phyloP scores from a whole-genome alignment of 2,888 invertebrate genomes.

The Crossocerus cetratus region DNA sequence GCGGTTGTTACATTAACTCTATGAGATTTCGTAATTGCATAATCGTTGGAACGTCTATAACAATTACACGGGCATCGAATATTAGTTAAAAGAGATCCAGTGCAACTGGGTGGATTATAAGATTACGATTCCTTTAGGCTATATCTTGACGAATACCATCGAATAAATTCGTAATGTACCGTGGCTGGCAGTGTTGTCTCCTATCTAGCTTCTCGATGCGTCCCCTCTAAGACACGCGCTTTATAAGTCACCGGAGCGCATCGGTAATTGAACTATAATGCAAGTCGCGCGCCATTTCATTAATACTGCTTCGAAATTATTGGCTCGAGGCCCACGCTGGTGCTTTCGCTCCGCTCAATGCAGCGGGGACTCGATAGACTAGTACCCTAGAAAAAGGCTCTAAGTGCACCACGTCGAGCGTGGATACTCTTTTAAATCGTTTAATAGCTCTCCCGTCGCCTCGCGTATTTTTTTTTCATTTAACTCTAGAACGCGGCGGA shows the following conservation, averaged over 20 bases:
- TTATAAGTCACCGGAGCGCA: not conserved
- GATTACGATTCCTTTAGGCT: constrained; percentile 52
- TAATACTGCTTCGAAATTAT: too few relatives aligned
- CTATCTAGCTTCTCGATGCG: constrained; percentile 57
- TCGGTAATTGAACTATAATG: too few relatives aligned
- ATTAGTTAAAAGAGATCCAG: constrained; percentile 16
- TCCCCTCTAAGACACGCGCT: not conserved
- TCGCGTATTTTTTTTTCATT: too few relatives aligned
- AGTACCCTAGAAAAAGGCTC: too few relatives aligned
- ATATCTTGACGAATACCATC: constrained; percentile 59
- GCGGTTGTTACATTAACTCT: constrained; percentile 23
- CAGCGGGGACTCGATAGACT: too few relatives aligned
- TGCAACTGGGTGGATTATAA: constrained; percentile 41
- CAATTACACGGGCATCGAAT: not conserved
- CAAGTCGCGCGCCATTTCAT: too few relatives aligned
- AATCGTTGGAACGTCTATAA: constrained; percentile 26
- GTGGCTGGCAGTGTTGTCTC: constrained; percentile 71
- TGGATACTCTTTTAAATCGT: too few relatives aligned
- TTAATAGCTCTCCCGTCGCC: too few relatives aligned
- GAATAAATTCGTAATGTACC: constrained; percentile 72
- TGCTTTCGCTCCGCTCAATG: too few relatives aligned
- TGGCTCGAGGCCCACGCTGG: too few relatives aligned
- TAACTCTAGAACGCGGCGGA: too few relatives aligned
- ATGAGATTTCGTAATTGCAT: constrained; percentile 29
- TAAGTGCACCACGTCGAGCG: too few relatives aligned